Conservation (phyloP, 2,888 invertebrate species). For the Cryptocheilus praepositus region DNA sequence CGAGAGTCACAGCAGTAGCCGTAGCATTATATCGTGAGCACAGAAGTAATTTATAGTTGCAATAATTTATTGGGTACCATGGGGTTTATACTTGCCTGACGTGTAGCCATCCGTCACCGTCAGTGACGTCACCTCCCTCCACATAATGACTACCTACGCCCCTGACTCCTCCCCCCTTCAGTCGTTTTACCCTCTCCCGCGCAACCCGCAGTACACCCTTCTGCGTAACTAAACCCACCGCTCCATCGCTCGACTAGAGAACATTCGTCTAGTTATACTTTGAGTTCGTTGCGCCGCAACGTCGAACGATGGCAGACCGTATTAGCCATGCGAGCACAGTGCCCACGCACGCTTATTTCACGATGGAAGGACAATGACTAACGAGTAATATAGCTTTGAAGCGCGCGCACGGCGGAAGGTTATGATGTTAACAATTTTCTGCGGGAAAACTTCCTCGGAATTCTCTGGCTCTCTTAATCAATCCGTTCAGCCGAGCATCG, state of each 20-base stretch:
- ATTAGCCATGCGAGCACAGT: constrained; percentile 25
- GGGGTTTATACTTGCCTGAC: constrained; percentile 75
- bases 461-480: too few species aligned
- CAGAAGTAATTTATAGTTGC: constrained; percentile 76
- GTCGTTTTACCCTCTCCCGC: constrained; percentile 40
- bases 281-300: constrained; percentile 36
- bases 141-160: constrained; percentile 75
- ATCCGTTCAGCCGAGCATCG: too few species aligned
- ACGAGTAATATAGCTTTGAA: too few species aligned
- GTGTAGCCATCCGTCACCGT: constrained; percentile 75
- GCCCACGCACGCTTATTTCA: too few species aligned
- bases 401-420: too few species aligned
- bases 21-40: constrained; percentile 74
- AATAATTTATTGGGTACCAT: constrained; percentile 75
- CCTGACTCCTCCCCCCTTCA: constrained; percentile 49
- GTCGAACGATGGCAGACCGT: constrained; percentile 17
- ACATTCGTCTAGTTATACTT: constrained; percentile 37
- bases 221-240: constrained; percentile 44
- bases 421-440: too few species aligned
- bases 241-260: constrained; percentile 23
- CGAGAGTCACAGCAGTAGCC: constrained; percentile 67
- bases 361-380: too few species aligned
- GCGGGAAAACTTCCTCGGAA: too few species aligned
- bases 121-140: constrained; percentile 75
- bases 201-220: constrained; percentile 34